A percentile compares a stretch with the other conserved stretches of the same genome.
phyloP scores from a whole-genome alignment of 2,113 vertebrate species.

The Sardina pilchardus region DNA sequence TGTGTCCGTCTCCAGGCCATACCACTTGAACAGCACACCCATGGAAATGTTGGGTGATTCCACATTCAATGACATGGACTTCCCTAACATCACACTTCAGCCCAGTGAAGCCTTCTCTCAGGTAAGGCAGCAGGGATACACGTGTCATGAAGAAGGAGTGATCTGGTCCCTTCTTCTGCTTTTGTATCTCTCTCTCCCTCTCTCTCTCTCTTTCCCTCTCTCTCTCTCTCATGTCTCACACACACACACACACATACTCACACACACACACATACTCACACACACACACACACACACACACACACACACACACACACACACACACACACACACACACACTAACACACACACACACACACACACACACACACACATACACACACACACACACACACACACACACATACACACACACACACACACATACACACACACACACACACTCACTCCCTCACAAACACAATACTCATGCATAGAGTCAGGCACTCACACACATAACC shows the following conservation, averaged over 20 bases:
- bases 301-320: not conserved
- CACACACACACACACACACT: not conserved
- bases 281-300: not conserved
- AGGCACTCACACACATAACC: not conserved
- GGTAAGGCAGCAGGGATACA: constrained; percentile 49
- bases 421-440: constrained; percentile 13
- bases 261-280: not conserved
- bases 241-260: not conserved
- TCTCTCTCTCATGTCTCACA: not conserved
- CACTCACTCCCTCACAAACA: too few species aligned
- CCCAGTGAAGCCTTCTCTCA: constrained; percentile 68
- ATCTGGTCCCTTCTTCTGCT: not conserved
- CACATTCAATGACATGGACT: constrained; percentile 63
- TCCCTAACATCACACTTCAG: constrained; percentile 44
- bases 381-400: not conserved
- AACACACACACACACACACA: not conserved
- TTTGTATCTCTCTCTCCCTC: not conserved
- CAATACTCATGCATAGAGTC: too few species aligned
- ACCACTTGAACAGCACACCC: constrained; percentile 65
- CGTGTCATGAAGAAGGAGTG: not conserved
- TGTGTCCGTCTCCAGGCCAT: constrained; percentile 62
- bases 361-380: not conserved
- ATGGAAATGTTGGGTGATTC: constrained; percentile 65
- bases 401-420: constrained; percentile 20
- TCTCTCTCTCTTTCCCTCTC: not conserved